Evolutionary conservation across 2,113 vertebrate species (phyloP), one percentile per base, ranked within the genome.

Genomic region (Ramphastos sulfuratus): DNA sequence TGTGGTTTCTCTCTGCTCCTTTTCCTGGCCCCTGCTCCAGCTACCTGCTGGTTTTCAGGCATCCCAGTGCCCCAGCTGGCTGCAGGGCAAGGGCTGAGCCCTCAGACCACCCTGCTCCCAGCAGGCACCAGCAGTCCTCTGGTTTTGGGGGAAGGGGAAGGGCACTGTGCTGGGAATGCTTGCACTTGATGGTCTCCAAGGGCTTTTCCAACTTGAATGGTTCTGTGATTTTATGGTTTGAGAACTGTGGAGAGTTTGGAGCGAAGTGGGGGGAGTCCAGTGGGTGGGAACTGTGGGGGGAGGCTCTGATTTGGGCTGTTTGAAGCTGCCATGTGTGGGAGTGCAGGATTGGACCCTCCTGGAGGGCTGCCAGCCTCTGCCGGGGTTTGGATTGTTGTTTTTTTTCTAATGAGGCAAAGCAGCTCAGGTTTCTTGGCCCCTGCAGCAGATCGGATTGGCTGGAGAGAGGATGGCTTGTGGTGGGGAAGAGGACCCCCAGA

Each of bases 101-200:
- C 33, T 10, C 3, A 1, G 50, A 30, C 37, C 30, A 2, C 35
- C 84, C 55, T 0, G 1, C 24, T 69, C 60, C 35, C 0, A 71
- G 60, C 60, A 6, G 30, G 42, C 56, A 4, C 35, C 82, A 39
- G 27, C 9, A 21, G 6, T 1, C 1, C 46, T 8, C 3, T 0
- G 0, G 10, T 4, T 59, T 33, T 1, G 17, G 65, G 55, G 18
- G 1, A 4, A 21, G 31, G 24, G 6, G 48, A 33, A 63, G 39
- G 67, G 20, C 12, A 3, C 20, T 0, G 1, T 1, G 14, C 1
- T 12, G 35, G 79, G 33, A 66, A 55, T 15, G 54, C 14, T 27
- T 55, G 54, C 27, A 55, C 13, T 27, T 28, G 54, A 15, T 30
- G 54, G 8, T 30, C 54, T 55, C 27, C 7, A 16, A 55, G 27